These are phyloP conservation scores for Drosophila hydei DNA, from an alignment of 1,140 invertebrate genomes.

Conservation along the genomic window DNA sequence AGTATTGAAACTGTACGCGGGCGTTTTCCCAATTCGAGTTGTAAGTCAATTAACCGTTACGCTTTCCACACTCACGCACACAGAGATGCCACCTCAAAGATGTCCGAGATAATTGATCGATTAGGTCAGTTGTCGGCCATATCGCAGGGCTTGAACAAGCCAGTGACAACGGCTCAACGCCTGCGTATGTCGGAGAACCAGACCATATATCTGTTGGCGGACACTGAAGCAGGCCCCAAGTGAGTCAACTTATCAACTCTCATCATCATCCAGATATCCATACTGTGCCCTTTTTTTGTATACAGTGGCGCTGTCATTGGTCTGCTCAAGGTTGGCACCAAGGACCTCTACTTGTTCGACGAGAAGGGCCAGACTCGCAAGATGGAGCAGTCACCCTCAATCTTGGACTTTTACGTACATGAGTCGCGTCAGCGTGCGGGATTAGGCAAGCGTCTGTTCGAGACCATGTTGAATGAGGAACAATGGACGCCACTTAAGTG, in stretches of 20 bases:
- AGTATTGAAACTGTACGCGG: conserved; percentile 84
- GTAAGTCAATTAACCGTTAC: conserved; percentile 55
- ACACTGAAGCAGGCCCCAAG: conserved; percentile 86
- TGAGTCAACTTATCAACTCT: conserved; percentile 77
- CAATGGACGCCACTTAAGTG: conserved; percentile 89
- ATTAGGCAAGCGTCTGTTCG: conserved; percentile 90
- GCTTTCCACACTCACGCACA: conserved; percentile 61
- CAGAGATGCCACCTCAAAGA: conserved; percentile 87
- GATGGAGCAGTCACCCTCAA: conserved; percentile 88
- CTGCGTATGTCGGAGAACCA: conserved; percentile 88
- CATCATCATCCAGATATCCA: neutral
- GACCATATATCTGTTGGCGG: conserved; percentile 88
- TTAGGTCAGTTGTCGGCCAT: conserved; percentile 89
- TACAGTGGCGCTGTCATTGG: conserved; percentile 89
- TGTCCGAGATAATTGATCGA: conserved; percentile 88
- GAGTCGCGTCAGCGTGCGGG: conserved; percentile 91
- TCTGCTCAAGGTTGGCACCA: conserved; percentile 92
- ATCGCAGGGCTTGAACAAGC: conserved; percentile 89
- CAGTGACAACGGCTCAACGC: conserved; percentile 89
- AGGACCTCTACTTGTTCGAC: conserved; percentile 93
- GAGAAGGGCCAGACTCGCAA: conserved; percentile 88
- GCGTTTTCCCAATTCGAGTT: conserved; percentile 11
- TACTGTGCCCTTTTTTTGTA: neutral
- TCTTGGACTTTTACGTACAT: conserved; percentile 95
- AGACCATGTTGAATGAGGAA: conserved; percentile 91